Evolutionary conservation across 1,140 invertebrate species (phyloP), one percentile per base, ranked within the genome.

Genomic region (Aphaenogaster ashmeadi): DNA sequence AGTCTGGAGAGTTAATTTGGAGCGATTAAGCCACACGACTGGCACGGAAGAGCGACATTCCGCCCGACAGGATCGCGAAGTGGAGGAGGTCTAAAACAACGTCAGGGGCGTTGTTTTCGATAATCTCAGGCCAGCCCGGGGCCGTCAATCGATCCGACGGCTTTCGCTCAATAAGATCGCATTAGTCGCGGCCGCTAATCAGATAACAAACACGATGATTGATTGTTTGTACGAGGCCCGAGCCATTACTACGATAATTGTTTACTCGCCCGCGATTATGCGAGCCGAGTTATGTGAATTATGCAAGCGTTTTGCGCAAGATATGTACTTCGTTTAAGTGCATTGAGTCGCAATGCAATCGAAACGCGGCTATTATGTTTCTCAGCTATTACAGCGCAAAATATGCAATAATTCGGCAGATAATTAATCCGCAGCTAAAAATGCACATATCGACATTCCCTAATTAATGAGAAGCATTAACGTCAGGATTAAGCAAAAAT

Each of bases 181-280:
- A 84, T 84, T 74, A 75, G 54, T 60, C 33, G 69, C 69, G n/a
- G 44, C 18, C 41, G 41, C 58, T 84, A 84, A 84, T 75, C 41
- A n/a, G 54, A 62, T 74, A 75, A 75, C 80, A 75, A 84, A 84
- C 67, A 74, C 69, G 52, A 13, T 84, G 80, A 84, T 84, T 75
- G 69, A 75, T 13, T 83, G 80, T 83, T 72, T 75, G 33, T 38
- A 75, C n/a, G n/a, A 47, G 38, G 33, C 15, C 41, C 41, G 44
- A 58, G 18, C 47, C 15, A 84, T 84, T 75, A 84, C 15, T n/a
- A 33, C 8, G 71, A 84, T 74, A 75, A 84, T 84, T 60, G 80
- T 50, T 84, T 74, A 62, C 13, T 47, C n/a, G 9, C n/a, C 18
- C 15, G 27, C 38, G 18, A 83, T 83, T 83, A 84, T 21, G 13